Evolutionary conservation across 2,888 invertebrate species (phyloP), one percentile per base, ranked within the genome.

Genomic region (Idaea aversata): DNA sequence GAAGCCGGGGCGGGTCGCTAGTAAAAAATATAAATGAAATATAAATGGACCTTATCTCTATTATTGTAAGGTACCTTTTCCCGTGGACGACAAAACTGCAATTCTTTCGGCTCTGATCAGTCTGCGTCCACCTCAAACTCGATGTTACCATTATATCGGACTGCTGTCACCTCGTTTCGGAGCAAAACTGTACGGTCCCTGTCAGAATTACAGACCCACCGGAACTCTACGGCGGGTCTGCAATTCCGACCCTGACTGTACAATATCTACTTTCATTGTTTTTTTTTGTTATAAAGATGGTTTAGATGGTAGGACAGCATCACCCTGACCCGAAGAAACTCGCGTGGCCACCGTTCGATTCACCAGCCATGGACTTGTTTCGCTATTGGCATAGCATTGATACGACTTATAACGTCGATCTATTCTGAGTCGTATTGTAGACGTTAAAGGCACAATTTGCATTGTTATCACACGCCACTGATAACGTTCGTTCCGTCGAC

Each of bases 291-390:
- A 13, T 47, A 13, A 47, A 13, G 7, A 13, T 47, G 4, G 47
- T 4, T 7, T 47, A 47, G 47, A 47, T 10, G 10, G 10, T 38
- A 38, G 7, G 38, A 74, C 72, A 70, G 74, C 79, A 80, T 80
- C 77, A 82, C 86, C 85, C 76, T 86, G 88, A 86, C 85, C 85
- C 80, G 78, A 70, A 80, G 83, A 81, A 82, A 79, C 76, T 75
- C 77, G 75, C 81, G 80, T 82, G 84, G 86, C 79, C 82, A 81
- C 68, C 68, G 38, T 76, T 77, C 78, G 78, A 78, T 82, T 83
- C 82, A 76, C 83, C 85, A 86, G 74, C 88, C 87, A 86, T 88
- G 86, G 87, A 88, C 85, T 86, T 86, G 87, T 86, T 86, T 85
- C 78, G 77, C 83, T 82, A 83, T 74, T 68, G 74, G 75, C 75